Conservation (phyloP, 2,888 invertebrate genomes). For the Catocala nupta region DNA sequence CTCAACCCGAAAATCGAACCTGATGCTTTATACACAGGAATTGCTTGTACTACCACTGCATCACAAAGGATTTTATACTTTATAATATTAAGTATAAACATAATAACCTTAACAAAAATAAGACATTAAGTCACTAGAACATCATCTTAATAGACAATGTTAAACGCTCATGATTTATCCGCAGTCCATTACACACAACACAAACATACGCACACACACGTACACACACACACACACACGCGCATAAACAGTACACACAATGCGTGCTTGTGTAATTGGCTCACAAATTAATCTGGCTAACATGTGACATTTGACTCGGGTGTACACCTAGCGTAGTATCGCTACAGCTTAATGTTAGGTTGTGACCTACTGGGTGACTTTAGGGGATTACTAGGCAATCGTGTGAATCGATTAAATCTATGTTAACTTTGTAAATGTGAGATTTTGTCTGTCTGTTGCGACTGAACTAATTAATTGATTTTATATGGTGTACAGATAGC, state of each 20-base stretch:
- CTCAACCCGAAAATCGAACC: too few relatives aligned
- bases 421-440: too few relatives aligned
- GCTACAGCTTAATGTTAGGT: slow-evolving; percentile 18
- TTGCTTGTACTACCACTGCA: too few relatives aligned
- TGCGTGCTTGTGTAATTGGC: slow-evolving; percentile 70
- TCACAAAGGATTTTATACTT: too few relatives aligned
- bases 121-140: background rate
- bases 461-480: too few relatives aligned
- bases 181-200: slow-evolving; percentile 22
- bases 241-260: slow-evolving; percentile 52
- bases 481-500: too few relatives aligned
- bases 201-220: slow-evolving; percentile 17
- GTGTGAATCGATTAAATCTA: too few relatives aligned
- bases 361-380: slow-evolving; percentile 14
- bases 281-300: slow-evolving; percentile 76
- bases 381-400: background rate
- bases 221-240: slow-evolving; percentile 42
- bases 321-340: slow-evolving; percentile 32
- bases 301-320: slow-evolving; percentile 76
- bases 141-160: background rate
- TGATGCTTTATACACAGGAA: too few relatives aligned
- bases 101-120: background rate
- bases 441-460: too few relatives aligned
- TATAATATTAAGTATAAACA: too few relatives aligned
- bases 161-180: slow-evolving; percentile 20